Evolutionary conservation across 2,797 vertebrate genomes (phyloP).

Genomic region (Microctenopoma lineatum): DNA sequence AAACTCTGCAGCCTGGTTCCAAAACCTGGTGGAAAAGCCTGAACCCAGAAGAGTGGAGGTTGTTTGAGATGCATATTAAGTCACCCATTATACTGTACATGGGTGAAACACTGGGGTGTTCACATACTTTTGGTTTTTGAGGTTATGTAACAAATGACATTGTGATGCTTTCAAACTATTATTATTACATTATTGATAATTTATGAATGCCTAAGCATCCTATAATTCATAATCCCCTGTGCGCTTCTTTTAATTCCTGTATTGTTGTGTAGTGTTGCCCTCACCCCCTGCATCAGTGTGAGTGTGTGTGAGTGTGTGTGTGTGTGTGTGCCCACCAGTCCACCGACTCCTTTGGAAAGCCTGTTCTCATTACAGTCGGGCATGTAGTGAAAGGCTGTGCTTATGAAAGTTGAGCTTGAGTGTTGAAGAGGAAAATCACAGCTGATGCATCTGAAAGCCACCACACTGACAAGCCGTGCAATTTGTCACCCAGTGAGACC

Average conservation of each 20-base stretch:
- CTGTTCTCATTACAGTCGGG: slow-evolving; percentile 32
- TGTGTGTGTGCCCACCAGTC: not conserved
- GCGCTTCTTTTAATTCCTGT: not conserved
- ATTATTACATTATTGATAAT: not conserved
- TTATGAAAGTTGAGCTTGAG: slow-evolving; percentile 13
- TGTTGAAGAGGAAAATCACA: slow-evolving; percentile 29
- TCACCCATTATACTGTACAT: not conserved
- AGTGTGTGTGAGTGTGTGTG: slow-evolving; percentile 8
- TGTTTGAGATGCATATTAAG: not conserved
- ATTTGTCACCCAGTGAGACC: slow-evolving; percentile 44
- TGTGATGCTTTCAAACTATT: not conserved
- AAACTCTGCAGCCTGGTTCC: not conserved
- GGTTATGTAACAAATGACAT: not conserved
- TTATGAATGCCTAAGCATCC: not conserved
- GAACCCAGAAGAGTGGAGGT: not conserved
- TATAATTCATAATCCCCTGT: not conserved
- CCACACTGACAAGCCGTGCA: slow-evolving; percentile 24
- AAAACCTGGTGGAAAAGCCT: not conserved
- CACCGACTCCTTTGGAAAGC: slow-evolving; percentile 20
- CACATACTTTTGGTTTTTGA: not conserved
- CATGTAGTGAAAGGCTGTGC: slow-evolving; percentile 22
- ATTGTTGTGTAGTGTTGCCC: not conserved
- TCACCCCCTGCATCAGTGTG: not conserved
- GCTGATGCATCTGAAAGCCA: slow-evolving; percentile 25
- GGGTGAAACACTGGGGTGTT: not conserved